These are phyloP conservation scores for Anorthoa munda DNA, from an alignment of 2,888 invertebrate species.

Conservation along the genomic window DNA sequence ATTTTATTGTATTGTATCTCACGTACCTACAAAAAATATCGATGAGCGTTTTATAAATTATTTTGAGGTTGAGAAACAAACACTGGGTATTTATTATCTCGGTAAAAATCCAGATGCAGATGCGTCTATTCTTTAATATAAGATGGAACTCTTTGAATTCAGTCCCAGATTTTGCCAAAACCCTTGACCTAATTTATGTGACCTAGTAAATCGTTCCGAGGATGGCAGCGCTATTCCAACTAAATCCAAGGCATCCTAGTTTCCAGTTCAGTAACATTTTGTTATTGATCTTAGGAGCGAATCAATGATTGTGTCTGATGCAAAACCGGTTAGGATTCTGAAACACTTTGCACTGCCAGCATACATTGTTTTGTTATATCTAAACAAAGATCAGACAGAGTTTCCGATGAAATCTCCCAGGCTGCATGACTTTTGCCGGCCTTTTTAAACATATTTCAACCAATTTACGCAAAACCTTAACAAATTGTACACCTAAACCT, in stretches of 20 bases:
- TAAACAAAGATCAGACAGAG: too few species aligned
- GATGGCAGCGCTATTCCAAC: background rate
- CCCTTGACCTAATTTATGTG: constrained; percentile 21
- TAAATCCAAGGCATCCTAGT: constrained; percentile 13
- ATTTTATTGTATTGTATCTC: too few species aligned
- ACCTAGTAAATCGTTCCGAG: constrained; percentile 16
- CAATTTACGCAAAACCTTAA: too few species aligned
- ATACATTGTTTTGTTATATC: too few species aligned
- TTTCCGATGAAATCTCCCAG: too few species aligned
- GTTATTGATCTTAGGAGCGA: background rate
- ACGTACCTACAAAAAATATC: too few species aligned
- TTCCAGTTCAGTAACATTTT: constrained; percentile 37
- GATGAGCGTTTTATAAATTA: too few species aligned
- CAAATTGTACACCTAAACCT: too few species aligned
- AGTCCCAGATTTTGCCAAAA: background rate
- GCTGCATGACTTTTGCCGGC: too few species aligned
- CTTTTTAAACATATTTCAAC: too few species aligned
- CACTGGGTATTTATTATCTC: background rate
- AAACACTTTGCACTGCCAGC: background rate
- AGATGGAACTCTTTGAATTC: background rate
- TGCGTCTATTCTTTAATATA: background rate
- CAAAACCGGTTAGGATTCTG: background rate
- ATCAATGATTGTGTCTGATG: background rate
- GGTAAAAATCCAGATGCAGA: background rate
- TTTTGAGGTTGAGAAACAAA: background rate